Percentiles rank a stretch among this genome's conserved stretches.
Conservation (phyloP, 30 jellyfish, hydroid and myxozoan species). For the Turritopsis dohrnii region DNA sequence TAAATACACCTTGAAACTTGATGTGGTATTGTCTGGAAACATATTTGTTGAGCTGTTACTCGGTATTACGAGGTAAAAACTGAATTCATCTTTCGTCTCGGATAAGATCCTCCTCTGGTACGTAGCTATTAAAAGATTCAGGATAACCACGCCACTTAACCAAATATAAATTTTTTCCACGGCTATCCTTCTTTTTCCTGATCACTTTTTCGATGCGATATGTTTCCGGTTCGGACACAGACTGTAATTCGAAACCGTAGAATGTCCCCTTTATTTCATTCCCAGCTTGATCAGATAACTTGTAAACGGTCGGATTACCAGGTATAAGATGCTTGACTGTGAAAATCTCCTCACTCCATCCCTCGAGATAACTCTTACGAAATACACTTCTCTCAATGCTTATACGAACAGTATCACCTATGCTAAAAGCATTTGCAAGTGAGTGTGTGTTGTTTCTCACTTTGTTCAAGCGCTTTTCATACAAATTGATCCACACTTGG, state of each 20-base stretch:
- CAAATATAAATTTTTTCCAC: neutral
- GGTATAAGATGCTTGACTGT: neutral
- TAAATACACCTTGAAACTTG: constrained; percentile 17
- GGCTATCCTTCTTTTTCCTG: constrained; percentile 19
- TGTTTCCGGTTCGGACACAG: constrained; percentile 26
- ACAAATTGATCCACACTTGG: constrained; percentile 36
- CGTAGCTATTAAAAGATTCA: constrained; percentile 13
- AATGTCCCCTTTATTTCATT: no score
- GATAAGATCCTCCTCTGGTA: neutral
- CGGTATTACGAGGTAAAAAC: constrained; percentile 8
- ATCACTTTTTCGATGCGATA: constrained; percentile 44
- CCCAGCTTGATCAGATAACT: no score
- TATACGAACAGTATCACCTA: constrained; percentile 34
- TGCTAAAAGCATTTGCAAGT: neutral
- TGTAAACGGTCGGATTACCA: no score
- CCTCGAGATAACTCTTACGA: constrained; percentile 37
- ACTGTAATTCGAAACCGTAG: constrained; percentile 35
- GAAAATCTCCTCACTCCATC: constrained; percentile 54
- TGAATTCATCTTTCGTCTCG: neutral
- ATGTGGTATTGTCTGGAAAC: constrained; percentile 22
- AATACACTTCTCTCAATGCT: neutral
- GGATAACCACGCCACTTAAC: constrained; percentile 8
- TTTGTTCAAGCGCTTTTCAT: no score
- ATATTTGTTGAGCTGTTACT: constrained; percentile 21
- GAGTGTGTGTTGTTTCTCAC: no score